These are phyloP conservation scores for Hydra vulgaris DNA, from an alignment of 30 jellyfish, hydroid and myxozoan species.

Conservation along the genomic window DNA sequence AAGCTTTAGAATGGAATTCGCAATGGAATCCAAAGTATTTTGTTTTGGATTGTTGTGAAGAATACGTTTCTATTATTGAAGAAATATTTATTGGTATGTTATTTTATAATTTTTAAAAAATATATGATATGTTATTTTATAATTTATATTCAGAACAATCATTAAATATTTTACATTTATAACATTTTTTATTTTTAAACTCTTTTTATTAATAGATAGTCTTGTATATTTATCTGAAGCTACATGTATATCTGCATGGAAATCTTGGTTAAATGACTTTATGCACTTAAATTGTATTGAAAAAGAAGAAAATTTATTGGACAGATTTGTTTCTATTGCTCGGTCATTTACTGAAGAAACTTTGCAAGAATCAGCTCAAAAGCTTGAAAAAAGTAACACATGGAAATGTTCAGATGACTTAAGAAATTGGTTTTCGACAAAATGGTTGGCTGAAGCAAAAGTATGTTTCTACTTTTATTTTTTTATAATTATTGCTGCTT, in stretches of 20 bases:
- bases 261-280: slow-evolving; percentile 9
- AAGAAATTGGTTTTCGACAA: slow-evolving; percentile 35
- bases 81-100: slow-evolving; percentile 17
- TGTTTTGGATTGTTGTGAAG: slow-evolving; percentile 16
- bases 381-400: slow-evolving; percentile 29
- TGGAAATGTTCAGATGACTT: slow-evolving; percentile 25
- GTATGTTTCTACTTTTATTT: neutral
- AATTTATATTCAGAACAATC: neutral
- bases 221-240: slow-evolving; percentile 7
- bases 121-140: neutral
- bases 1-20: slow-evolving; percentile 27
- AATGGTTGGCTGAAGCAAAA: slow-evolving; percentile 38
- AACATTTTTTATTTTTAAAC: neutral
- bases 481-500: neutral
- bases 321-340: slow-evolving; percentile 15
- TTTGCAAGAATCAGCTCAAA: slow-evolving; percentile 34
- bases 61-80: neutral
- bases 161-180: neutral
- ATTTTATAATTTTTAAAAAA: neutral
- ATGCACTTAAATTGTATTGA: neutral
- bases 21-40: slow-evolving; percentile 31
- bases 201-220: neutral
- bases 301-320: neutral
- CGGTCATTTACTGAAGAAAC: slow-evolving; percentile 28
- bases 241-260: slow-evolving; percentile 9